Evolutionary conservation across 2,888 invertebrate genomes (phyloP), one percentile per base, ranked within the genome.

Genomic region (Rhorus exstirpatorius): DNA sequence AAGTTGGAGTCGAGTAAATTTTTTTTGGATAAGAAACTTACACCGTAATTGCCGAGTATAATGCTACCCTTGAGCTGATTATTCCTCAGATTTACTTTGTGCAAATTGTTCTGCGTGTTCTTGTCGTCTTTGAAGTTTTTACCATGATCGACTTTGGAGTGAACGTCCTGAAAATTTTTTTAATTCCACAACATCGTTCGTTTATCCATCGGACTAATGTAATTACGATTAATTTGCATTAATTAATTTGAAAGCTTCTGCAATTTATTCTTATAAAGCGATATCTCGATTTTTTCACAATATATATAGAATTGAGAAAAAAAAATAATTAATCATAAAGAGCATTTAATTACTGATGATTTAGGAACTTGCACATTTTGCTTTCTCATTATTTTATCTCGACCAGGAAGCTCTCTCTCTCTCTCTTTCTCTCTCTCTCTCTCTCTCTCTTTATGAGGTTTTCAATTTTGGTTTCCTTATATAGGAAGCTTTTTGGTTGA

Each of bases 11-110:
- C 8, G n/a, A 38, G 8, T 6, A 51, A 65, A 35, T 19, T 60
- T 55, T 0, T 38, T 55, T 0, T 38, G 26, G n/a, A 46, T 21
- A 8, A 4, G 17, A 68, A 53, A 49, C 61, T 68, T 75, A 60
- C 97, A 92, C 97, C 97, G 93, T 97, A 97, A 92, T 97, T 97
- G 75, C 97, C 97, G 68, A 97, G 95, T 86, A 97, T 96, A 84
- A 97, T 97, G 93, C 96, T 97, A 76, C 97, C 97, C 92, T 97
- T 97, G 31, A 97, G 93, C 84, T 96, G 95, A 92, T 97, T 97
- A 84, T 96, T 95, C 71, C 97, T 94, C 49, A 97, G 93, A 91
- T 96, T 97, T n/a, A 97, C 95, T 85, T 95, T 96, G 44, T 96
- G 96, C 17, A 97, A 86, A 86, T 88, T 90, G 67, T 88, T 91